Conservation (phyloP, 1,140 invertebrate species). For the Anastrepha obliqua region DNA sequence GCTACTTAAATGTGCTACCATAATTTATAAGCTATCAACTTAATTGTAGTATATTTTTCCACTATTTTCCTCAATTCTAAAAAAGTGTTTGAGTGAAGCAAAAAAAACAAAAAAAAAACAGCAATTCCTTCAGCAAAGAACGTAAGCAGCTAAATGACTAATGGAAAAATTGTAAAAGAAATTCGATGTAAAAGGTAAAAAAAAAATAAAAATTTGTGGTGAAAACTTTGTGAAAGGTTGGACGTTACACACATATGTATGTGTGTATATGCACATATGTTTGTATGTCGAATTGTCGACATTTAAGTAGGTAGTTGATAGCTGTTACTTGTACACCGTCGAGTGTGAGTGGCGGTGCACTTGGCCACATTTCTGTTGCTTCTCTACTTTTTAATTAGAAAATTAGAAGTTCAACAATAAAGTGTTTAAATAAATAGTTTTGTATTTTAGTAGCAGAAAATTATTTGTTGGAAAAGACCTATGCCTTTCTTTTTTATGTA, state of each 20-base stretch:
- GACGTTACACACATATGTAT: neutral
- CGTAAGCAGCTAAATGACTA: slow-evolving; percentile 14
- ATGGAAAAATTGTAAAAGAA: neutral
- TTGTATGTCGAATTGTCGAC: neutral
- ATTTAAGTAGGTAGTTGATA: neutral
- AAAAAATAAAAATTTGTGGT: neutral
- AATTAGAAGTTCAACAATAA: neutral
- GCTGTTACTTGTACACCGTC: neutral
- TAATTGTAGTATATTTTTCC: slow-evolving; percentile 10
- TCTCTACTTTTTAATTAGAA: slow-evolving; percentile 6
- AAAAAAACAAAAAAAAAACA: neutral
- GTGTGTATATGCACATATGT: neutral
- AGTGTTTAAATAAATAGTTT: slow-evolving; percentile 8
- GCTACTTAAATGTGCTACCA: neutral
- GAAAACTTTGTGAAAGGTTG: neutral
- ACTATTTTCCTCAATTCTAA: neutral
- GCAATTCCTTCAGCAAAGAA: neutral
- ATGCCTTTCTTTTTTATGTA: neutral
- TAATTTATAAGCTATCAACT: neutral
- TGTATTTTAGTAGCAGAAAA: neutral
- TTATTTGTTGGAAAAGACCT: neutral
- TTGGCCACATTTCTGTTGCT: neutral
- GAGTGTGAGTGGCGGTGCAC: neutral
- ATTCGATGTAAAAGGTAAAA: neutral
- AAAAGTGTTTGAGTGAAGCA: neutral